phyloP scores from a whole-genome alignment of 2,797 vertebrate genomes.

The Hyperoplus lanceolatus region DNA sequence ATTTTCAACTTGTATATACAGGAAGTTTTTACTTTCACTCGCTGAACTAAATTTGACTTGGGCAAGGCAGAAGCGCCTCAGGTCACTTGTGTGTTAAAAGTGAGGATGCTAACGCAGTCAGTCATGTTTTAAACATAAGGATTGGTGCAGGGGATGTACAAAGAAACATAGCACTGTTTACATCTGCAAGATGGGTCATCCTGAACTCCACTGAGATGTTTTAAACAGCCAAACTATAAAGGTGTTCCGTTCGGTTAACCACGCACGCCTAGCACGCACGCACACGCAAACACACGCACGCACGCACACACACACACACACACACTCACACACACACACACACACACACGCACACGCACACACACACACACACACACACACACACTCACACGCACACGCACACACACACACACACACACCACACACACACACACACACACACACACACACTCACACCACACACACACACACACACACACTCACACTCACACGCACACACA shows the following conservation, averaged over 20 bases:
- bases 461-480: not conserved
- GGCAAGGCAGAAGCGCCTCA: not conserved
- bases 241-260: conserved; percentile 24
- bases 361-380: conserved; percentile 15
- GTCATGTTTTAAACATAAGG: conserved; percentile 23
- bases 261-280: not conserved
- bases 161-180: not conserved
- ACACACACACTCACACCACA: no score
- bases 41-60: not conserved
- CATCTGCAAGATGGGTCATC: conserved; percentile 30
- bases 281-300: not conserved
- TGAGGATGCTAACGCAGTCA: not conserved
- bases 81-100: conserved; percentile 13
- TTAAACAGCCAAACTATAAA: conserved; percentile 36
- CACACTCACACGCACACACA: conserved; percentile 14
- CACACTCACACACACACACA: no score
- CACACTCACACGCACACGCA: not conserved
- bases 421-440: no score
- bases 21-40: not conserved
- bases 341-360: not conserved
- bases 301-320: not conserved
- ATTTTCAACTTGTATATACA: not conserved
- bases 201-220: conserved; percentile 1
- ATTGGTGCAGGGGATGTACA: conserved; percentile 7
- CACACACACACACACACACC: no score